Conservation (phyloP, 2,113 vertebrate species). For the Lepisosteus osseus region DNA sequence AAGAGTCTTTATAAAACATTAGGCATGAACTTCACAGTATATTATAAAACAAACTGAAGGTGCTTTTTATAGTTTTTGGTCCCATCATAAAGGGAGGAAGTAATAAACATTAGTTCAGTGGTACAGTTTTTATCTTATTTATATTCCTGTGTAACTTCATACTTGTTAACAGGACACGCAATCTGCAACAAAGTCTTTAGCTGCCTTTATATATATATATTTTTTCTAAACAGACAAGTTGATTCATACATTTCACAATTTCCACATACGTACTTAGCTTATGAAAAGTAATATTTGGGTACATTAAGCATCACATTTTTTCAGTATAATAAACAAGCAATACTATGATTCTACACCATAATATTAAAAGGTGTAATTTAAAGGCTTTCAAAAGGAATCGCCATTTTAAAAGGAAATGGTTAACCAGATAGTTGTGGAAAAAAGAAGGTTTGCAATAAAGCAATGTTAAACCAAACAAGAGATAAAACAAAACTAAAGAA, state of each 20-base stretch:
- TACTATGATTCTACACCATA: not conserved
- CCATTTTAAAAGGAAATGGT: not conserved
- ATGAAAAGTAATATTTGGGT: not conserved
- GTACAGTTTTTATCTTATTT: not conserved
- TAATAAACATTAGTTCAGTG: too few species aligned
- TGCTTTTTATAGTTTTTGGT: not conserved
- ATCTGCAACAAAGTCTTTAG: not conserved
- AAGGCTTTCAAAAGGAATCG: not conserved
- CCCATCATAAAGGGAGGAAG: not conserved
- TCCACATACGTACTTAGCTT: constrained; percentile 1
- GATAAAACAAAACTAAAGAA: too few species aligned
- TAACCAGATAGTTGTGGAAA: not conserved
- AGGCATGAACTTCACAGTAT: not conserved
- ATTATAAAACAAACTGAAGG: not conserved
- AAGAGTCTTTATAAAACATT: not conserved
- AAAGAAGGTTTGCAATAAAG: not conserved
- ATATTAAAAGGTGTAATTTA: not conserved
- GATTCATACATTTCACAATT: not conserved
- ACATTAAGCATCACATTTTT: constrained; percentile 1
- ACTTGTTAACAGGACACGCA: not conserved
- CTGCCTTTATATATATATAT: not conserved
- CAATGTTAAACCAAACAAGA: not conserved
- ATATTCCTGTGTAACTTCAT: not conserved
- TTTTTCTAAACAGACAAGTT: not conserved
- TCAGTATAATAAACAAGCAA: not conserved